Evolutionary conservation across 2,888 invertebrate genomes (phyloP).

Genomic region (Polyommatus iphigenia): DNA sequence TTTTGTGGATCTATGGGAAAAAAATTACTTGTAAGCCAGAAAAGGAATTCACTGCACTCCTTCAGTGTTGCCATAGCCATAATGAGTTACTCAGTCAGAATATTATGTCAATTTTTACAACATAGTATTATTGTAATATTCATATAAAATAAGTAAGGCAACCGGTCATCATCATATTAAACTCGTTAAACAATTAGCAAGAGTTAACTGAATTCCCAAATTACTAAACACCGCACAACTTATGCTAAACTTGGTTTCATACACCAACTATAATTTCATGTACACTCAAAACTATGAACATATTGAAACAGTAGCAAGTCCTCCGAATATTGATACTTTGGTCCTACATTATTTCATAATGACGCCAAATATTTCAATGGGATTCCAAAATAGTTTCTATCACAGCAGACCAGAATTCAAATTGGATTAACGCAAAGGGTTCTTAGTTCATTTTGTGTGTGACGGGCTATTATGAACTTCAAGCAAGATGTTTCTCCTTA

Average conservation of each 20-base stretch:
- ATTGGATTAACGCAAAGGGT: not conserved
- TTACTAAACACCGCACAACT: slow-evolving; percentile 37
- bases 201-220: slow-evolving; percentile 36
- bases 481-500: slow-evolving; percentile 21
- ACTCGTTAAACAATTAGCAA: slow-evolving; percentile 36
- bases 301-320: slow-evolving; percentile 42
- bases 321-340: slow-evolving; percentile 40
- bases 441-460: not conserved
- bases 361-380: not conserved
- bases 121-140: not conserved
- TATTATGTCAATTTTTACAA: no score
- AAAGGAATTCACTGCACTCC: no score
- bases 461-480: slow-evolving; percentile 14
- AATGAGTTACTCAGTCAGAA: not conserved
- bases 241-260: slow-evolving; percentile 41
- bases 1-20: no score
- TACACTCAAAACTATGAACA: slow-evolving; percentile 43
- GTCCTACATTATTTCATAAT: not conserved
- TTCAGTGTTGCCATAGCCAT: not conserved
- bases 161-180: slow-evolving; percentile 16
- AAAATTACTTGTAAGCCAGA: no score
- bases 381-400: not conserved
- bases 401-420: slow-evolving; percentile 3
- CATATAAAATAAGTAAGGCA: not conserved
- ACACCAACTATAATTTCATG: slow-evolving; percentile 42